Percentiles rank a stretch among this genome's conserved stretches.
Conservation (phyloP, 2,113 vertebrate genomes). For the Bubalus kerabau region DNA sequence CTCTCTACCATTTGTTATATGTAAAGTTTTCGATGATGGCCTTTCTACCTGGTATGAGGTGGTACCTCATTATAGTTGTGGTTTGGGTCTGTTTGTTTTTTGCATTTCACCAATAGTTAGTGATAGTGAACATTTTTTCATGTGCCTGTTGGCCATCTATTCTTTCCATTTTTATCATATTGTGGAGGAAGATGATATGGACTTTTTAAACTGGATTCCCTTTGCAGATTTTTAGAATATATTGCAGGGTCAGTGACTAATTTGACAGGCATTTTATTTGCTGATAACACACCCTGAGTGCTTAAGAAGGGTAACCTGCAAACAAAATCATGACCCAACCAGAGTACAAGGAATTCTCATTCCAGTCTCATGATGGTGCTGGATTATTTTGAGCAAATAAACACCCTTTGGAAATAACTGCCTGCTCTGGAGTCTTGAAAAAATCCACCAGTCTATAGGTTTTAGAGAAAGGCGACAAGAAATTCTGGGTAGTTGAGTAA, state of each 20-base stretch:
- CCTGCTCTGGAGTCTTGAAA: neutral
- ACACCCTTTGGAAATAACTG: neutral
- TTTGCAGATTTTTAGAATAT: neutral
- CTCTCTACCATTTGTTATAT: neutral
- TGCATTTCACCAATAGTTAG: neutral
- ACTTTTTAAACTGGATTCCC: neutral
- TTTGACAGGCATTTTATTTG: slow-evolving; percentile 3
- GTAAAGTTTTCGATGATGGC: neutral
- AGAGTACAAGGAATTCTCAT: neutral
- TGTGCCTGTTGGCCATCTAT: neutral
- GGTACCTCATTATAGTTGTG: neutral
- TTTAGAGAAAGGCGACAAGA: neutral
- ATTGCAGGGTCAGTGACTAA: neutral
- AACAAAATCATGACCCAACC: neutral
- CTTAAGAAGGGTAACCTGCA: neutral
- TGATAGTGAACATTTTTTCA: neutral
- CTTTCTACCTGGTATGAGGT: neutral
- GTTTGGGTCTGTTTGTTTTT: neutral
- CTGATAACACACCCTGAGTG: slow-evolving; percentile 31
- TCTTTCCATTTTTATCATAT: neutral
- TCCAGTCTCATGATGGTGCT: neutral
- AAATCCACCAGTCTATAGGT: neutral
- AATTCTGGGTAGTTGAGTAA: neutral
- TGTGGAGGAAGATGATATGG: neutral
- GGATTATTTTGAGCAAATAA: neutral